Evolutionary conservation across 2,113 vertebrate genomes (phyloP).

Genomic region (Tragelaphus buxtoni): DNA sequence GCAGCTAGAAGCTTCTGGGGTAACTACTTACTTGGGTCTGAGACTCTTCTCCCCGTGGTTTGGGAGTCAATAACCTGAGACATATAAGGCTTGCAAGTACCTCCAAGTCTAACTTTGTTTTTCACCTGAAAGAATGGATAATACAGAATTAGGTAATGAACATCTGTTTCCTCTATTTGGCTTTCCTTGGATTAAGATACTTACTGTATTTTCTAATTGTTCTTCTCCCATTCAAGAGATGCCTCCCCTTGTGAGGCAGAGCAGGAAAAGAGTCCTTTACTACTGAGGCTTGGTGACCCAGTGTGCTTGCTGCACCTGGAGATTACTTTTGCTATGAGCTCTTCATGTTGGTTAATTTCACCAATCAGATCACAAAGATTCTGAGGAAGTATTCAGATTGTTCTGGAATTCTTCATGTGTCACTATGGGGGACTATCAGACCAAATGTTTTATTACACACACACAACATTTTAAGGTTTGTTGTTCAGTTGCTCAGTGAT

Average conservation of each 20-base stretch:
- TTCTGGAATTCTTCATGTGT: not conserved
- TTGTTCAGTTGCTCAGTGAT: not conserved
- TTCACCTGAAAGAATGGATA: not conserved
- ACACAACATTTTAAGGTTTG: not conserved
- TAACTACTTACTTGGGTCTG: not conserved
- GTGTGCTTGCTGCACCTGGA: not conserved
- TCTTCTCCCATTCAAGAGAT: not conserved
- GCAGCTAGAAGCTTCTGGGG: not conserved
- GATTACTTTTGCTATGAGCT: not conserved
- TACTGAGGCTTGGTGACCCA: not conserved
- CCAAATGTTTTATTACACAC: not conserved
- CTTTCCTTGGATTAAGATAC: not conserved
- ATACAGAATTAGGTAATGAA: not conserved
- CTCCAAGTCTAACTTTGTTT: not conserved
- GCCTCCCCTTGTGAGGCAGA: not conserved
- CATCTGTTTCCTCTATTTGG: not conserved
- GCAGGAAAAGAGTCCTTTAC: not conserved
- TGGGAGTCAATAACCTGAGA: not conserved
- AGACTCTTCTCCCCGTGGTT: not conserved
- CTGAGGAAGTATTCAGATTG: not conserved
- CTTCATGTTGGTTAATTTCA: not conserved
- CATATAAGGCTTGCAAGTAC: not conserved
- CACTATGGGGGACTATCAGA: not conserved
- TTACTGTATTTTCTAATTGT: not conserved
- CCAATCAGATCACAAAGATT: not conserved